These are phyloP conservation scores for Gouania willdenowi DNA, from an alignment of 2,797 vertebrate genomes.

Conservation along the genomic window DNA sequence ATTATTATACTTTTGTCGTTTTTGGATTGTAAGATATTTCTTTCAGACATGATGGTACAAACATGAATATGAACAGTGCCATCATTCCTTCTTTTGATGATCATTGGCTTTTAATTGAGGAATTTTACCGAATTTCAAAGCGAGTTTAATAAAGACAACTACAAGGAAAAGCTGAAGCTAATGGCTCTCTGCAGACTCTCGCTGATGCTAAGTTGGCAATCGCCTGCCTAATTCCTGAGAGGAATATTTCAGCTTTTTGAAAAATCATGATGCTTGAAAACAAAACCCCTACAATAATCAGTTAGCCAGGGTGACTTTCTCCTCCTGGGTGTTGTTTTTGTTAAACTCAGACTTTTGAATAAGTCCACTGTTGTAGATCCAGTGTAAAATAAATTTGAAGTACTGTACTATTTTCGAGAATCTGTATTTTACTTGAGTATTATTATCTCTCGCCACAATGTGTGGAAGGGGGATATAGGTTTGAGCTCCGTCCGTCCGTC, in stretches of 20 bases:
- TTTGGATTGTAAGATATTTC: background rate
- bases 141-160: constrained; percentile 17
- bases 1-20: background rate
- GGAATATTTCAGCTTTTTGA: constrained; percentile 17
- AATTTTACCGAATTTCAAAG: background rate
- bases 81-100: no score
- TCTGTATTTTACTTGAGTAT: no score
- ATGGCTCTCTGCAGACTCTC: constrained; percentile 9
- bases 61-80: no score
- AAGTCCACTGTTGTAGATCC: constrained; percentile 50
- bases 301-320: constrained; percentile 1
- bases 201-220: constrained; percentile 14
- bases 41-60: no score
- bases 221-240: constrained; percentile 26
- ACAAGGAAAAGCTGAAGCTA: background rate
- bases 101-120: background rate
- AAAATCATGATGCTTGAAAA: constrained; percentile 12
- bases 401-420: no score
- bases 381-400: no score
- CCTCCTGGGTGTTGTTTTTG: constrained; percentile 15
- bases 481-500: no score
- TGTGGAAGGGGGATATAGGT: no score
- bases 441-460: no score
- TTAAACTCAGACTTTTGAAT: constrained; percentile 40
- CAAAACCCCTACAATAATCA: constrained; percentile 11